Conservation (phyloP, 1,140 invertebrate species). For the Littorina saxatilis region DNA sequence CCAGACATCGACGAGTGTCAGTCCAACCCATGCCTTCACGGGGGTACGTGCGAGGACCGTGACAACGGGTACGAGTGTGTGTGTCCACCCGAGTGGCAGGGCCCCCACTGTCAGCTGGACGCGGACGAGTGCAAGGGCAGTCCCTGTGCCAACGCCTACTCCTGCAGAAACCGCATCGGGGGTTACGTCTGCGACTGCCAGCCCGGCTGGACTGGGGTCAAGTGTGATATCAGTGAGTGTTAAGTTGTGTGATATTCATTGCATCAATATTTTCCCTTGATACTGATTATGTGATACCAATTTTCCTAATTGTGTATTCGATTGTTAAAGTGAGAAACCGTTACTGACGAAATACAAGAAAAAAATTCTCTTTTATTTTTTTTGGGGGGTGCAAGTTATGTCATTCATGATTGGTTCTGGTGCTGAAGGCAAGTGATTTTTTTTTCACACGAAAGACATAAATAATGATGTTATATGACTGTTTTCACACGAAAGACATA, state of each 20-base stretch:
- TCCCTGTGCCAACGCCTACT: conserved; percentile 70
- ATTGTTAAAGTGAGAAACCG: conserved; percentile 1
- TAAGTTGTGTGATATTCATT: too few species aligned
- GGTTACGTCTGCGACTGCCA: conserved; percentile 71
- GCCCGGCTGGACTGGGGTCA: conserved; percentile 70
- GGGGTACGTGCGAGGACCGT: conserved; percentile 92
- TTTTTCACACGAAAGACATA: too few species aligned
- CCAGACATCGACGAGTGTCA: conserved; percentile 83
- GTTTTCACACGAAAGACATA: too few species aligned
- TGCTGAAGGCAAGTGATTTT: too few species aligned
- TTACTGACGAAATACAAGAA: too few species aligned
- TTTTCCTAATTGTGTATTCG: not conserved
- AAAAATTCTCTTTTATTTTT: too few species aligned
- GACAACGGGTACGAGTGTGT: conserved; percentile 80
- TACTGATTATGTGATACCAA: too few species aligned
- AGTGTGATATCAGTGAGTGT: conserved; percentile 72
- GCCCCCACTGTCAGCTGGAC: conserved; percentile 70
- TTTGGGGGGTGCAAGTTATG: too few species aligned
- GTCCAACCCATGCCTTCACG: conserved; percentile 89
- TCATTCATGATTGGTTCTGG: too few species aligned
- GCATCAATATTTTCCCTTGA: too few species aligned
- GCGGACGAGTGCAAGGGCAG: conserved; percentile 70
- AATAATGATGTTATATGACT: too few species aligned
- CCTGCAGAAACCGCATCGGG: conserved; percentile 66
- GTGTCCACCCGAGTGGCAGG: conserved; percentile 84